phyloP scores from a whole-genome alignment of 2,797 vertebrate genomes.

The Rhodeus uyekii region DNA sequence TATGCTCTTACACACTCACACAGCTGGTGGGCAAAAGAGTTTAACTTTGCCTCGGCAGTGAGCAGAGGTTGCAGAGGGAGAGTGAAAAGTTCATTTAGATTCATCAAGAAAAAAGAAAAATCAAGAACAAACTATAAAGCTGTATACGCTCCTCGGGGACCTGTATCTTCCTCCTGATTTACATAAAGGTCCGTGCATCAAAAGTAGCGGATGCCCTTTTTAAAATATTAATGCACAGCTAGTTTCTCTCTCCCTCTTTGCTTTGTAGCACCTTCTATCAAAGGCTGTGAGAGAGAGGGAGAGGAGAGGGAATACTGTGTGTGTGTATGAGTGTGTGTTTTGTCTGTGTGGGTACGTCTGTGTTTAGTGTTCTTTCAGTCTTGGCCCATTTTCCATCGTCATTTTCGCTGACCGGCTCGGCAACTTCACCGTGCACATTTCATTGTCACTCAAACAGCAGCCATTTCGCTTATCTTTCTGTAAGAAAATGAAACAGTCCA shows the following conservation, averaged over 20 bases:
- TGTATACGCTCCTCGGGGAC: constrained; percentile 80
- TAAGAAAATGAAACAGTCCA: constrained; percentile 64
- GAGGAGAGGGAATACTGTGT: constrained; percentile 30
- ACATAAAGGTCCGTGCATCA: constrained; percentile 95
- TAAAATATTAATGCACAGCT: constrained; percentile 93
- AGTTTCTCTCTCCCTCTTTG: constrained; percentile 86
- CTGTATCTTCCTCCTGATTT: constrained; percentile 86
- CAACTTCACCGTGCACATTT: constrained; percentile 61
- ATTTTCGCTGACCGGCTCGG: constrained; percentile 58
- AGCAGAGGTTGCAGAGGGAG: constrained; percentile 83
- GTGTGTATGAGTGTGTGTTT: constrained; percentile 18
- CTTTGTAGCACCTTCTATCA: constrained; percentile 88
- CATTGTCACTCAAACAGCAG: constrained; percentile 59
- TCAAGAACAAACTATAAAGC: constrained; percentile 84
- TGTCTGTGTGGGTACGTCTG: constrained; percentile 33
- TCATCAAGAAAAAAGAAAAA: constrained; percentile 76
- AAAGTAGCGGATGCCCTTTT: constrained; percentile 89
- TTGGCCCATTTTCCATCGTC: constrained; percentile 41
- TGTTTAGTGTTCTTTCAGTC: constrained; percentile 34
- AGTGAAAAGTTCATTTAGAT: constrained; percentile 91
- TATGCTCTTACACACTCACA: background rate
- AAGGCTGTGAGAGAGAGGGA: constrained; percentile 82
- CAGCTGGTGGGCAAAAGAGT: constrained; percentile 53
- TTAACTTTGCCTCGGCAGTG: constrained; percentile 79
- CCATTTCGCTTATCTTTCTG: constrained; percentile 63